Evolutionary conservation across 2,797 vertebrate species (phyloP).

Genomic region (Xiphophorus birchmanni): DNA sequence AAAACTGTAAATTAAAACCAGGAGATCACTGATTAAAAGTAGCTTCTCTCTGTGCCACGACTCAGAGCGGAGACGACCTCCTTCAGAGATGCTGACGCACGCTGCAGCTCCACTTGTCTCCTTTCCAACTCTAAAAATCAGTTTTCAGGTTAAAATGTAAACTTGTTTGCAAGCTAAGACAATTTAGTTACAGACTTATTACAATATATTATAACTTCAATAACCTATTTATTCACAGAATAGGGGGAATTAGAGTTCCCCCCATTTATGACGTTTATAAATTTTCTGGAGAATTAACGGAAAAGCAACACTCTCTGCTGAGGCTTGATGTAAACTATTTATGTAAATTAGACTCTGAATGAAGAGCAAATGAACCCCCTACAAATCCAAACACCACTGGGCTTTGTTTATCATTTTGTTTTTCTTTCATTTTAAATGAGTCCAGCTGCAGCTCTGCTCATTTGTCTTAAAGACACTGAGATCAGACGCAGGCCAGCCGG

Average conservation of each 20-base stretch:
- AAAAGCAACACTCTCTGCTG: background rate
- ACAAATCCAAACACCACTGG: background rate
- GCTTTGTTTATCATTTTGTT: background rate
- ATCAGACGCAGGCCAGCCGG: background rate
- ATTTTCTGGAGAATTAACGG: background rate
- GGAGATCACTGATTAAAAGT: background rate
- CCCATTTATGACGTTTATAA: background rate
- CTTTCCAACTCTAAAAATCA: slow-evolving; percentile 67
- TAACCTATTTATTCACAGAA: background rate
- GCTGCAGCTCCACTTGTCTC: slow-evolving; percentile 57
- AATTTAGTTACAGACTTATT: background rate
- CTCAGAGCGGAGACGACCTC: slow-evolving; percentile 40
- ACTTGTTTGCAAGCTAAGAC: background rate
- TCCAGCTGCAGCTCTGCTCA: background rate
- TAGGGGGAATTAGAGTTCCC: background rate
- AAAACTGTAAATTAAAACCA: background rate
- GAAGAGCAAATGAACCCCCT: background rate
- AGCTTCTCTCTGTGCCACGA: background rate
- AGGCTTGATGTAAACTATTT: background rate
- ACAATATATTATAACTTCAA: background rate
- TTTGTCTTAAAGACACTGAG: background rate
- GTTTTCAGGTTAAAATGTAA: background rate
- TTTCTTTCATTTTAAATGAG: background rate
- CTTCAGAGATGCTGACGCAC: slow-evolving; percentile 58
- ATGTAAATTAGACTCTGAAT: background rate